Base-by-base conservation (phyloP, 2,797 vertebrate species). In the Melanotaenia parkinsoni region DNA sequence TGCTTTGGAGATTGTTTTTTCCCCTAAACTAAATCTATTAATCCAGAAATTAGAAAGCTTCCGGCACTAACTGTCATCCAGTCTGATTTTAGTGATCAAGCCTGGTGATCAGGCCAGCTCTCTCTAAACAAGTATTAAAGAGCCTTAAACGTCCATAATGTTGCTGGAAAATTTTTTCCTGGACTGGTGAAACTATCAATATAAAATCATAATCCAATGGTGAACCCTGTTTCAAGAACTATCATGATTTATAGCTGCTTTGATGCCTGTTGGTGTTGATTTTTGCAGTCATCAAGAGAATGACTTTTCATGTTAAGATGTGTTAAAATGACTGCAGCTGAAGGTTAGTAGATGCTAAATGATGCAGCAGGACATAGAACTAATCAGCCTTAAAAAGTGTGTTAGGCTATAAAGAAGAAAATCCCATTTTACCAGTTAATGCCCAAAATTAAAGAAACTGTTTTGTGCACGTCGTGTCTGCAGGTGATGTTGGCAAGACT, bases 401-500 rank as follows among this genome's bases (percentile, higher is more conserved):
- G 13, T 43, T 14, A 45, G 16, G 43, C 7, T 45, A 16, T 5
- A 43, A 43, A 43, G 14, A 16, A 40, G 38, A 16, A 40, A 40
- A 16, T 40, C 38, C 16, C 16, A 6, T 14, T 45, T 20, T 45
- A 45, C 14, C 43, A 45, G 43, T 5, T 45, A 45, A 45, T 45
- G 43, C 16, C 9, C 38, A 16, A 3, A 22, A 33, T 2, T 43
- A 2, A 57, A 26, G 33, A 24, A 22, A 14, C 9, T 54, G 5
- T 67, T 37, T 57, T 20, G 20, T 63, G 45, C 58, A 1, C 78
- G 63, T 67, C n/a, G 6, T 69, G 3, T 65, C 2, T 81, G 60
- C 80, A 99, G 98, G 98, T 99, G 91, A 98, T 99, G 98, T 92
- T 99, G 68, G 96, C 97, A 0, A 95, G 95, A 82, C 93, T 97